These are phyloP conservation scores for Crotalus tigris DNA, from an alignment of 2,113 vertebrate species.

Conservation along the genomic window DNA sequence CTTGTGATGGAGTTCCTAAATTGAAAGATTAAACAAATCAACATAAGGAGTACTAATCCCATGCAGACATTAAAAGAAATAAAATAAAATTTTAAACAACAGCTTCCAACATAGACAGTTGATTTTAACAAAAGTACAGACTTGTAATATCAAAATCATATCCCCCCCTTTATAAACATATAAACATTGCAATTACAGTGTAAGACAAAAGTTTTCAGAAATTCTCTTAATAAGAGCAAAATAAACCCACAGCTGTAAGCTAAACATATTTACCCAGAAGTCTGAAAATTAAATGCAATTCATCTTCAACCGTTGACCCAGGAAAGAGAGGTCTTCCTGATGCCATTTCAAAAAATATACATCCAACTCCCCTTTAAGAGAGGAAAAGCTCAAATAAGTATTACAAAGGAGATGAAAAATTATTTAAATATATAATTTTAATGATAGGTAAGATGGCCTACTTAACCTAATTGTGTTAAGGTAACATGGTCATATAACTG, in stretches of 20 bases:
- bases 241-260: neutral
- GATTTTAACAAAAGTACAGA: neutral
- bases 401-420: neutral
- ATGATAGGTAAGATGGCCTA: neutral
- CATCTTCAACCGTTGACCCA: conserved; percentile 97
- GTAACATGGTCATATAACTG: neutral
- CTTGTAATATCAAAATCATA: neutral
- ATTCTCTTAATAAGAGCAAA: neutral
- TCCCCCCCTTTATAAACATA: neutral
- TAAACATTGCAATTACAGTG: neutral
- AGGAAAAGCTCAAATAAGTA: conserved; percentile 22
- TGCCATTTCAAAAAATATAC: conserved; percentile 99
- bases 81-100: conserved; percentile 7
- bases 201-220: neutral
- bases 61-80: conserved; percentile 16
- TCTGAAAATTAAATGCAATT: conserved; percentile 97
- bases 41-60: neutral
- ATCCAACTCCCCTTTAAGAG: conserved; percentile 88
- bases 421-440: neutral
- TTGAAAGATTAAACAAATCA: conserved; percentile 43
- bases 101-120: neutral
- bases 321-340: conserved; percentile 97
- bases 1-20: conserved; percentile 91
- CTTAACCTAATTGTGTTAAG: neutral
- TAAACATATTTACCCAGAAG: conserved; percentile 82